Evolutionary conservation across 2,113 vertebrate species (phyloP).

Genomic region (Lota lota): DNA sequence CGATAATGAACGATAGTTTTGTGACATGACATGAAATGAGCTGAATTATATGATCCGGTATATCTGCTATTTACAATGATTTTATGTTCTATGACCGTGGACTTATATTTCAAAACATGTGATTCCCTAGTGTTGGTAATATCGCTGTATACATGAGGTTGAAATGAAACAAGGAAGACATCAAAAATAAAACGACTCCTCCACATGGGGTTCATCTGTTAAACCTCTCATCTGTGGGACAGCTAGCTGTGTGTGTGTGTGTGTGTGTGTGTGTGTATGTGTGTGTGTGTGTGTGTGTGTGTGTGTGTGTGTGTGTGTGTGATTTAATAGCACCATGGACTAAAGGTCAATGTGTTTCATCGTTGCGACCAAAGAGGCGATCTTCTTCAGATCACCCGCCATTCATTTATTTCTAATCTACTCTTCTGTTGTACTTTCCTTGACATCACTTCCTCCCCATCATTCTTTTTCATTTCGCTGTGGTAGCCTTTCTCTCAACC

Average conservation of each 20-base stretch:
- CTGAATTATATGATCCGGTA: too few relatives aligned
- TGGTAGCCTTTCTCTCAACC: too few relatives aligned
- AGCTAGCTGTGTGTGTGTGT: constrained; percentile 1
- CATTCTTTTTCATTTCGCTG: constrained; percentile 7
- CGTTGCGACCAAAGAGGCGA: constrained; percentile 8
- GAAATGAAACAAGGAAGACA: too few relatives aligned
- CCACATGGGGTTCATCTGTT: background rate
- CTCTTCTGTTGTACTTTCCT: background rate
- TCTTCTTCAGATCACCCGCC: constrained; percentile 7
- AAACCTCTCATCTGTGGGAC: background rate
- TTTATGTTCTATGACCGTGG: too few relatives aligned
- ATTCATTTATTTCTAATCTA: background rate
- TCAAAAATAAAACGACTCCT: background rate
- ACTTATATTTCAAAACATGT: too few relatives aligned
- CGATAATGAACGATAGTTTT: too few relatives aligned
- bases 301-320: constrained; percentile 14
- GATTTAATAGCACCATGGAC: constrained; percentile 22
- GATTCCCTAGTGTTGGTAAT: too few relatives aligned
- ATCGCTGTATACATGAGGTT: too few relatives aligned
- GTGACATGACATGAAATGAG: too few relatives aligned
- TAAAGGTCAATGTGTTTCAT: constrained; percentile 22
- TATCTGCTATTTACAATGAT: too few relatives aligned
- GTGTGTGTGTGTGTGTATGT: constrained; percentile 2
- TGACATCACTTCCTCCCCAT: too few relatives aligned
- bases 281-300: background rate